Conservation (phyloP, 2,888 invertebrate genomes). For the Drosophila anceps region DNA sequence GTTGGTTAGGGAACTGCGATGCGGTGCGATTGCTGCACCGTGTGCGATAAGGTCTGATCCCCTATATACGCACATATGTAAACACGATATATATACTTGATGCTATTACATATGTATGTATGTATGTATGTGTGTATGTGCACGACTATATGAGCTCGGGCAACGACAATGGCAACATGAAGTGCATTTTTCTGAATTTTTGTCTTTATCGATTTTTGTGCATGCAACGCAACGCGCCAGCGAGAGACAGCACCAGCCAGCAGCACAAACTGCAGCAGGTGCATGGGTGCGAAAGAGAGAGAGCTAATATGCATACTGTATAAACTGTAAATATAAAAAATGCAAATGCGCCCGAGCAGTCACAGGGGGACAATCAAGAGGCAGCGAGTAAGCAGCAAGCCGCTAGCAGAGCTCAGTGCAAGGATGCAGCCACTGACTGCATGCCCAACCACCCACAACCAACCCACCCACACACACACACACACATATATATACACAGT, state of each 20-base stretch:
- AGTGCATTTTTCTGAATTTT: conserved; percentile 67
- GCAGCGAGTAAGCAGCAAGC: conserved; percentile 11
- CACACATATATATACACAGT: not conserved
- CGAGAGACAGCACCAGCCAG: conserved; percentile 24
- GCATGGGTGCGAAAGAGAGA: conserved; percentile 6
- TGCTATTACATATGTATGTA: conserved; percentile 12
- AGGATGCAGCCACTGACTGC: conserved; percentile 37
- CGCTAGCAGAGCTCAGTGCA: conserved; percentile 30
- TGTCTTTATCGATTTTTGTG: conserved; percentile 69
- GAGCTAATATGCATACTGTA: conserved; percentile 31
- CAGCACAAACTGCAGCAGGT: conserved; percentile 16
- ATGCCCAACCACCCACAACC: conserved; percentile 1
- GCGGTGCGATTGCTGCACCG: conserved; percentile 25
- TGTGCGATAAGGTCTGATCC: conserved; percentile 45
- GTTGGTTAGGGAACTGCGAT: conserved; percentile 10
- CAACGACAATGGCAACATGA: conserved; percentile 61
- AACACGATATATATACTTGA: conserved; percentile 21
- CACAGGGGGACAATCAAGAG: conserved; percentile 39
- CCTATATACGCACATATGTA: conserved; percentile 29
- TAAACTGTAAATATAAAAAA: conserved; percentile 72
- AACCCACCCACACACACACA: not conserved
- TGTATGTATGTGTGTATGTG: conserved; percentile 18
- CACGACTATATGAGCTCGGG: conserved; percentile 27
- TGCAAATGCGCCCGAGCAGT: conserved; percentile 63
- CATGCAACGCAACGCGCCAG: conserved; percentile 11